A percentile compares a stretch with the other conserved stretches of the same genome.
These are phyloP conservation scores for Exocentrus adspersus DNA, from an alignment of 2,888 invertebrate species.

Conservation along the genomic window DNA sequence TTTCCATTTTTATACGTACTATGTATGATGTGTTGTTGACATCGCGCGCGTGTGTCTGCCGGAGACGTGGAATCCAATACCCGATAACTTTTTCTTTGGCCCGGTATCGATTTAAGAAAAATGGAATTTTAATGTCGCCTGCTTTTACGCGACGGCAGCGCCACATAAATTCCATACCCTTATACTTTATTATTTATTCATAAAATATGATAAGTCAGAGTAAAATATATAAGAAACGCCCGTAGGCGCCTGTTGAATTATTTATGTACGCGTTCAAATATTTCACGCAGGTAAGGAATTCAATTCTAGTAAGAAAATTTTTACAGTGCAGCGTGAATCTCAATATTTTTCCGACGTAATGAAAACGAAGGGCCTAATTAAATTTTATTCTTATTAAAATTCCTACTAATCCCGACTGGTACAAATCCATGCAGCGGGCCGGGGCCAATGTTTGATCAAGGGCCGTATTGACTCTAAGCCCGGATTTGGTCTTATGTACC, in stretches of 20 bases:
- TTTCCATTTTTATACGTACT: neutral
- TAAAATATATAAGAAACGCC: neutral
- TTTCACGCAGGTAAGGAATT: neutral
- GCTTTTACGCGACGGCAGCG: conserved; percentile 2
- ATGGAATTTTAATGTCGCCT: conserved; percentile 3
- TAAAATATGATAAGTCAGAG: conserved; percentile 6
- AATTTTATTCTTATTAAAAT: neutral
- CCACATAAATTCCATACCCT: conserved; percentile 13
- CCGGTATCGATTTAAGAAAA: conserved; percentile 10
- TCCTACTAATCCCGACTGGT: neutral
- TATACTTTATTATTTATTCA: conserved; percentile 11
- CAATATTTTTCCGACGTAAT: no score
- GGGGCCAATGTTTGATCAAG: neutral
- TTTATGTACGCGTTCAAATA: neutral
- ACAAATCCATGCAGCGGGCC: neutral
- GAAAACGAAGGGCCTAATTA: no score
- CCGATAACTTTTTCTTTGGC: conserved; percentile 7
- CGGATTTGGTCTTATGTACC: neutral
- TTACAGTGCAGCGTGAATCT: no score
- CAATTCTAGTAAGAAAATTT: no score
- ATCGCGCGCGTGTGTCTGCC: neutral
- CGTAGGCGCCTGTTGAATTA: neutral
- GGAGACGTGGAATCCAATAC: neutral
- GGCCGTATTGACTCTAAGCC: conserved; percentile 3
- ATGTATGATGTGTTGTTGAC: neutral